phyloP scores from a whole-genome alignment of 1,140 invertebrate genomes.

The Drosophila pachea region DNA sequence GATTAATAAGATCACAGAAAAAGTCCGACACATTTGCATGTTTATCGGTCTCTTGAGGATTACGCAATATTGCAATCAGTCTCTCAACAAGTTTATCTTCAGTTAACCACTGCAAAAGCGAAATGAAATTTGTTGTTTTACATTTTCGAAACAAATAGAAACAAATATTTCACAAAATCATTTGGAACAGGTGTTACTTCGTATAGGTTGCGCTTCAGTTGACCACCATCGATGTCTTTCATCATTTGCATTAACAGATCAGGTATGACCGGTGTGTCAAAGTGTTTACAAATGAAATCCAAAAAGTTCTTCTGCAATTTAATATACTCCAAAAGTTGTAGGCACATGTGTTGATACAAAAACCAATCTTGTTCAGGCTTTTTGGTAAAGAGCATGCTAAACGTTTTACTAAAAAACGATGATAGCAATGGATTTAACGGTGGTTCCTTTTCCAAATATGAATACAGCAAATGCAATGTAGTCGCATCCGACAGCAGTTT shows the following conservation, averaged over 20 bases:
- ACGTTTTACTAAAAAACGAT: slow-evolving; percentile 96
- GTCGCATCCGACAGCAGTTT: slow-evolving; percentile 87
- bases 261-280: slow-evolving; percentile 96
- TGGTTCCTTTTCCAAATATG: slow-evolving; percentile 91
- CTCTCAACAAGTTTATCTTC: slow-evolving; percentile 91
- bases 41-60: slow-evolving; percentile 85
- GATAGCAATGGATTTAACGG: slow-evolving; percentile 95
- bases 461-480: slow-evolving; percentile 91
- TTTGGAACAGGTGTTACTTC: slow-evolving; percentile 82
- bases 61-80: slow-evolving; percentile 89
- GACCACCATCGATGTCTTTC: slow-evolving; percentile 89
- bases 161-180: background rate
- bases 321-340: slow-evolving; percentile 94
- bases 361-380: slow-evolving; percentile 90
- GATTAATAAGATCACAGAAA: slow-evolving; percentile 88
- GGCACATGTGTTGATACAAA: slow-evolving; percentile 92
- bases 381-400: slow-evolving; percentile 90
- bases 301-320: slow-evolving; percentile 92
- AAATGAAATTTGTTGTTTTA: background rate
- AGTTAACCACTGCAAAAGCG: slow-evolving; percentile 90
- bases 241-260: slow-evolving; percentile 94
- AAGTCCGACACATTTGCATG: slow-evolving; percentile 90
- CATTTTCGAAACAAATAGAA: background rate
- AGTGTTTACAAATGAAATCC: slow-evolving; percentile 90
- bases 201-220: slow-evolving; percentile 89